Conservation (phyloP, 2,113 vertebrate genomes). For the Bagarius yarrelli region DNA sequence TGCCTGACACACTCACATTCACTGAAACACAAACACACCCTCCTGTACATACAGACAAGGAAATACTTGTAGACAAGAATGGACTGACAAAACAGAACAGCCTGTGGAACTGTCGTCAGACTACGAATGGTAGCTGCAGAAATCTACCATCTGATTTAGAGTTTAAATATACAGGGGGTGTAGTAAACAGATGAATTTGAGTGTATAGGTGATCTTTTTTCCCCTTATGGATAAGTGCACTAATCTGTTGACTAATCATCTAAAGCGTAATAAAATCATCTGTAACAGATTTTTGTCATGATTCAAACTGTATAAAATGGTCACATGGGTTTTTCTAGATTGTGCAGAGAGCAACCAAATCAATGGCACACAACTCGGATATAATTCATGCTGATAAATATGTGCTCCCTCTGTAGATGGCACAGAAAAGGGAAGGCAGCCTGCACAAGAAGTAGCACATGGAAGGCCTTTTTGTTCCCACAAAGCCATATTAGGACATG, state of each 20-base stretch:
- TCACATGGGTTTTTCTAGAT: slow-evolving; percentile 4
- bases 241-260: background rate
- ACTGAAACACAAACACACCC: background rate
- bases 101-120: background rate
- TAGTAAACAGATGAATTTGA: background rate
- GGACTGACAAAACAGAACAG: background rate
- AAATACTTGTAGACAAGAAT: slow-evolving; percentile 3
- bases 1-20: background rate
- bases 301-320: background rate
- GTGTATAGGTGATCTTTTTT: background rate
- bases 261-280: background rate
- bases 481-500: slow-evolving; percentile 10
- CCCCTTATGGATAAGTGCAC: background rate
- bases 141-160: background rate
- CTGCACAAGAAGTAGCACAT: slow-evolving; percentile 1
- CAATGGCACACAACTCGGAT: slow-evolving; percentile 22
- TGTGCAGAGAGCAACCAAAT: background rate
- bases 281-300: background rate
- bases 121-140: background rate
- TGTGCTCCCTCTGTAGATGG: slow-evolving; percentile 16
- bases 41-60: background rate
- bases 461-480: slow-evolving; percentile 7
- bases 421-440: slow-evolving; percentile 36
- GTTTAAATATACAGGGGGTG: background rate
- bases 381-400: slow-evolving; percentile 2